Percentiles rank a stretch among this genome's conserved stretches.
Evolutionary conservation across 2,888 invertebrate species (phyloP).

Genomic region (Dryobotodes eremita): DNA sequence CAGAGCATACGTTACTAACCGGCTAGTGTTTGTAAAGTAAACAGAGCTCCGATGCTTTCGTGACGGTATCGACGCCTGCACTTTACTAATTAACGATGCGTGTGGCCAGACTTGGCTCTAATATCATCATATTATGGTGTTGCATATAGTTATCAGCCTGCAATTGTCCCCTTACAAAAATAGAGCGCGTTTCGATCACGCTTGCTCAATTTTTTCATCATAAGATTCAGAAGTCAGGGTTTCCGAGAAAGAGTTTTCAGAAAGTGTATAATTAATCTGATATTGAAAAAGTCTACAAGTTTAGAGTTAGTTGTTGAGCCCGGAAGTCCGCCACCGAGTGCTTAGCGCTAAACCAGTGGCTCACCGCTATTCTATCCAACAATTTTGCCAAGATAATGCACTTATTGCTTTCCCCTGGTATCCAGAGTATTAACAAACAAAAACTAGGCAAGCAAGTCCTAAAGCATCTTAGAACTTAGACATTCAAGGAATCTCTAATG

Average conservation of each 20-base stretch:
- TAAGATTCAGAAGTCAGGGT: neutral
- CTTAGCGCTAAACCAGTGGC: no score
- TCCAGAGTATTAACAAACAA: slow-evolving; percentile 36
- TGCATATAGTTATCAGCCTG: neutral
- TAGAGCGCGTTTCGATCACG: neutral
- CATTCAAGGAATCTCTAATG: slow-evolving; percentile 50
- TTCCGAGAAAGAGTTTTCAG: neutral
- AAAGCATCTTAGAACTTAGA: slow-evolving; percentile 41
- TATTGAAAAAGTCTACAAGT: neutral
- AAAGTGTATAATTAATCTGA: neutral
- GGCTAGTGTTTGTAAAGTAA: slow-evolving; percentile 74
- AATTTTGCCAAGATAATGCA: neutral
- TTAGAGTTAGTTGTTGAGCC: neutral
- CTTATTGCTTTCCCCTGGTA: neutral
- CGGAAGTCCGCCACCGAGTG: neutral
- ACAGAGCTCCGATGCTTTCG: slow-evolving; percentile 71
- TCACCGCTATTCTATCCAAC: neutral
- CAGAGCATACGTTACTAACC: slow-evolving; percentile 52
- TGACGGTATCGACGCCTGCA: slow-evolving; percentile 72
- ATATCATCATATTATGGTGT: slow-evolving; percentile 28
- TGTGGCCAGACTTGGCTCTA: slow-evolving; percentile 67
- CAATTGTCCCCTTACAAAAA: neutral
- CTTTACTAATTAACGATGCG: slow-evolving; percentile 72
- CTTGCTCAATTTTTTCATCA: neutral
- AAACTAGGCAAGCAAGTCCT: slow-evolving; percentile 30